Conservation (phyloP, 2,797 vertebrate genomes). For the Dendrocincla fuliginosa region DNA sequence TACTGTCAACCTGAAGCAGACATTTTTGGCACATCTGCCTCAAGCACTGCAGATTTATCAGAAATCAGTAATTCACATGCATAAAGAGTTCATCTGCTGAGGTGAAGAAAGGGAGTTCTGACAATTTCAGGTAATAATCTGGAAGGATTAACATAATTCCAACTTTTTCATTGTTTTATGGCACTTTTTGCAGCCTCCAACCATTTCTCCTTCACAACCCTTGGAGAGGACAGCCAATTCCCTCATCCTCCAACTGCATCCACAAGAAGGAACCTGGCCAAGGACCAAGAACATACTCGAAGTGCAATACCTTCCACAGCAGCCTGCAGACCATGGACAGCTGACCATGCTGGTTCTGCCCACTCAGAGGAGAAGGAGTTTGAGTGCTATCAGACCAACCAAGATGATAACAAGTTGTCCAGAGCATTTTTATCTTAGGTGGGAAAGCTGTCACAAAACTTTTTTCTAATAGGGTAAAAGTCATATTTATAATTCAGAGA, state of each 20-base stretch:
- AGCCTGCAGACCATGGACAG: neutral
- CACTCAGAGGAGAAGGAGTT: neutral
- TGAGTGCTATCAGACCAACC: neutral
- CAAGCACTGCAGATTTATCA: neutral
- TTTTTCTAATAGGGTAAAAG: neutral
- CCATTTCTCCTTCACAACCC: neutral
- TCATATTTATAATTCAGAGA: neutral
- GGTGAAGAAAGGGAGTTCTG: neutral
- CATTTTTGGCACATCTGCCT: neutral
- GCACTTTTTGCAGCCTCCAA: neutral
- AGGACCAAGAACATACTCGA: neutral
- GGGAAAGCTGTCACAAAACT: neutral
- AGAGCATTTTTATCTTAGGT: neutral
- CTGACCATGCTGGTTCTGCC: neutral
- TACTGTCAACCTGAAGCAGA: neutral
- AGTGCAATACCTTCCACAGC: neutral
- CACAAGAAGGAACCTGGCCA: neutral
- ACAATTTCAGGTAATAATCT: neutral
- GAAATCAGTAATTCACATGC: neutral
- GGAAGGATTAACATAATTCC: neutral
- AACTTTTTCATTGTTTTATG: neutral
- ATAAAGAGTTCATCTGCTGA: neutral
- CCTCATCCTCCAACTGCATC: neutral
- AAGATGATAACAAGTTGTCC: neutral
- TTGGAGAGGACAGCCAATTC: neutral